A percentile compares a stretch with the other conserved stretches of the same genome.
phyloP scores from a whole-genome alignment of 2,797 vertebrate species.

The Sebastes cheni region DNA sequence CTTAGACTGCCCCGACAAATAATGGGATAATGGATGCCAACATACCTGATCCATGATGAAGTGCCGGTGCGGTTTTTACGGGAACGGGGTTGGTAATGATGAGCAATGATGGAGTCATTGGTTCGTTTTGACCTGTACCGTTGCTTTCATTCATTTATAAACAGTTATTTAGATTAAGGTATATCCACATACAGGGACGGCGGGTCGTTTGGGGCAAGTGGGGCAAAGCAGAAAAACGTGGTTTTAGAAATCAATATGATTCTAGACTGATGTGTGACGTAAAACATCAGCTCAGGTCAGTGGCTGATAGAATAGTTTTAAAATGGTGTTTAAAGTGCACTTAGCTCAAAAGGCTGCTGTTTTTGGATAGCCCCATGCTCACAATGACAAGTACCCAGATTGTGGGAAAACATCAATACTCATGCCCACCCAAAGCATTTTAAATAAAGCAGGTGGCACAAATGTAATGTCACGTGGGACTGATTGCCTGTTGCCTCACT shows the following conservation, averaged over 20 bases:
- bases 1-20: conserved; percentile 64
- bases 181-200: not conserved
- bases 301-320: not conserved
- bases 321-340: not conserved
- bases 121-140: not conserved
- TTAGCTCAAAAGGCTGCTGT: not conserved
- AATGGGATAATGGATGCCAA: conserved; percentile 62
- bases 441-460: not conserved
- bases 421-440: not conserved
- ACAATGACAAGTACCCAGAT: not conserved
- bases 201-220: not conserved
- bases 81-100: conserved; percentile 49
- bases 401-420: not conserved
- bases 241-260: not conserved
- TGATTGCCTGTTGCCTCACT: not conserved
- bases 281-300: not conserved
- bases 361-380: not conserved
- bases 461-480: not conserved
- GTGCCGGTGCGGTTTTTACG: conserved; percentile 38
- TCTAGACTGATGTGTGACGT: not conserved
- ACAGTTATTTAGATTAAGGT: not conserved
- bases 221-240: not conserved
- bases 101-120: conserved; percentile 26
- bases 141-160: not conserved
- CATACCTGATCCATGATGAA: conserved; percentile 73